Conservation (phyloP, 2,888 invertebrate genomes). For the Cenopis cana region DNA sequence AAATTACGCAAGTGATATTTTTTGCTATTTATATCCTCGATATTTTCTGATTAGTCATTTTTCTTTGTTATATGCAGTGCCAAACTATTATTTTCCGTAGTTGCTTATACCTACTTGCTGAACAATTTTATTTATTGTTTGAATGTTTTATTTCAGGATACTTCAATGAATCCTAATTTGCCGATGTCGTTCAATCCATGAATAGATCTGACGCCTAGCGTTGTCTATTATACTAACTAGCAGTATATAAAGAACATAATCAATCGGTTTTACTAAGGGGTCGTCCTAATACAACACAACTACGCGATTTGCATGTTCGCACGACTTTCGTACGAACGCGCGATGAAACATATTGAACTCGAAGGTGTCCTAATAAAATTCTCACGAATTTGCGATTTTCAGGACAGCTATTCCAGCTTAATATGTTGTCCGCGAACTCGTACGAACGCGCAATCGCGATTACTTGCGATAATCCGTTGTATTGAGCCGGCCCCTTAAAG, state of each 20-base stretch:
- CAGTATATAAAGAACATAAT: conserved; percentile 50
- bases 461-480: too few relatives aligned
- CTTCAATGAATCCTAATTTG: conserved; percentile 45
- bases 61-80: conserved; percentile 69
- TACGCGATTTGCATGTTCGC: too few relatives aligned
- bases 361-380: too few relatives aligned
- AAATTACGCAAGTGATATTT: conserved; percentile 64
- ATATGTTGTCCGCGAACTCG: too few relatives aligned
- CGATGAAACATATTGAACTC: too few relatives aligned
- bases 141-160: conserved; percentile 18
- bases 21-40: conserved; percentile 64
- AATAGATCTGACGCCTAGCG: conserved; percentile 54
- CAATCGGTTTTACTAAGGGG: conserved; percentile 54
- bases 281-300: too few relatives aligned
- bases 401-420: too few relatives aligned
- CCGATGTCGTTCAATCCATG: conserved; percentile 48
- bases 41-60: conserved; percentile 62
- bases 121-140: conserved; percentile 51
- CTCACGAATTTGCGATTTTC: too few relatives aligned
- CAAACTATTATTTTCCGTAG: conserved; percentile 69
- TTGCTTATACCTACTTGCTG: conserved; percentile 54
- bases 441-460: too few relatives aligned
- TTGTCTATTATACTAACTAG: conserved; percentile 55
- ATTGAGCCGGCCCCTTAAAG: too few relatives aligned
- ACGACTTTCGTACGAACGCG: too few relatives aligned